Conservation (phyloP, 2,888 invertebrate genomes). For the Morpho deidamia region DNA sequence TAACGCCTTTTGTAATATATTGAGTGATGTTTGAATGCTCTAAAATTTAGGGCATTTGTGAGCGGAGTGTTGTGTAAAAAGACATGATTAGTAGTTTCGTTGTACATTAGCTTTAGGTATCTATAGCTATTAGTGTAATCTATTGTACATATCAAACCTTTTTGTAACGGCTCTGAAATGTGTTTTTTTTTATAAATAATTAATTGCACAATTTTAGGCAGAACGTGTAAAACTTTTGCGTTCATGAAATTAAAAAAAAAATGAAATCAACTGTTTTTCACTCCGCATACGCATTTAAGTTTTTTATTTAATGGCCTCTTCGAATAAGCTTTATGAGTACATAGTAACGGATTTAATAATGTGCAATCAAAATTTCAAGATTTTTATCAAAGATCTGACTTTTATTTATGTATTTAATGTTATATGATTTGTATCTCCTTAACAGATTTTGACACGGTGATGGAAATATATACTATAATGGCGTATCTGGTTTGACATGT, state of each 20-base stretch:
- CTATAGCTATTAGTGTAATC: conserved; percentile 34
- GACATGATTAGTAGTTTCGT: conserved; percentile 33
- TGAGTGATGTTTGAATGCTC: conserved; percentile 39
- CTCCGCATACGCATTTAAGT: conserved; percentile 51
- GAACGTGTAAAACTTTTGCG: background rate
- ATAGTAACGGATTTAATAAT: conserved; percentile 29
- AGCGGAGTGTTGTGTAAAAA: conserved; percentile 37
- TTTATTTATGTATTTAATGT: conserved; percentile 10
- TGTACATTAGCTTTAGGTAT: conserved; percentile 47
- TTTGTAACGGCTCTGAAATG: conserved; percentile 41
- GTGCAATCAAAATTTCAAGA: conserved; percentile 54
- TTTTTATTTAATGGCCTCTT: conserved; percentile 35
- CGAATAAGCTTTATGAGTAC: conserved; percentile 27
- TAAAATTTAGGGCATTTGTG: conserved; percentile 66
- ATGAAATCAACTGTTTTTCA: background rate
- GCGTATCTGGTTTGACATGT: background rate
- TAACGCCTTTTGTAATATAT: conserved; percentile 23
- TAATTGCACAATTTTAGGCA: conserved; percentile 39
- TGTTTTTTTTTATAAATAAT: conserved; percentile 43
- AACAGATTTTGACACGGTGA: background rate
- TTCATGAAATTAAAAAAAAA: background rate
- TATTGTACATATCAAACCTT: conserved; percentile 65
- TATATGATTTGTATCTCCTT: background rate
- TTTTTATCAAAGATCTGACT: conserved; percentile 42
- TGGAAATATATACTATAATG: background rate